phyloP scores from a whole-genome alignment of 2,888 invertebrate species.

The Tenthredo amoena region DNA sequence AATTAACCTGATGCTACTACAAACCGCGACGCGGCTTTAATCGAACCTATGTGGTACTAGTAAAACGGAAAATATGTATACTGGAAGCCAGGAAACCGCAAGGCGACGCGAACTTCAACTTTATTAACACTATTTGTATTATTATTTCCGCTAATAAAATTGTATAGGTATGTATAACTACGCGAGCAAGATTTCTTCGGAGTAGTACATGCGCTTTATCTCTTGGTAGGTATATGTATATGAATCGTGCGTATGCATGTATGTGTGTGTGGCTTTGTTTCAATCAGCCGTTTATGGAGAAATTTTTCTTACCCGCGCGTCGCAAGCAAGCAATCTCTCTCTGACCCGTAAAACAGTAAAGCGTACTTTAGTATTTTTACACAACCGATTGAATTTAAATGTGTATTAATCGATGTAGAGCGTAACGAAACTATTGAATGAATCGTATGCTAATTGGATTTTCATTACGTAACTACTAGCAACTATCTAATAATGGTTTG shows the following conservation, averaged over 20 bases:
- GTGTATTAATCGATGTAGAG: neutral
- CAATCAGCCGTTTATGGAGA: constrained; percentile 41
- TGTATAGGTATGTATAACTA: neutral
- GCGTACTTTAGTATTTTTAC: neutral
- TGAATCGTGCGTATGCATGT: neutral
- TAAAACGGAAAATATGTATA: neutral
- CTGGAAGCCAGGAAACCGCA: neutral
- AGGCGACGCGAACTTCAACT: neutral
- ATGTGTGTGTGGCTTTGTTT: neutral
- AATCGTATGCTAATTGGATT: neutral
- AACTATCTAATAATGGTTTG: neutral
- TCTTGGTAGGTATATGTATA: neutral
- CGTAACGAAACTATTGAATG: neutral
- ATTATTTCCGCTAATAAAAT: neutral
- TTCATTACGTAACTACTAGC: constrained; percentile 33
- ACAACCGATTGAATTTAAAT: neutral
- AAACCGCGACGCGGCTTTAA: neutral
- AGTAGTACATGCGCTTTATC: neutral
- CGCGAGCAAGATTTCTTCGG: neutral
- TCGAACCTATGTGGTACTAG: neutral
- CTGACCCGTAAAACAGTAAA: neutral
- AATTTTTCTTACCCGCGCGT: constrained; percentile 44
- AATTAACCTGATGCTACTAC: neutral
- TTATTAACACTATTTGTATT: neutral
- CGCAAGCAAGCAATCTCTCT: neutral